Evolutionary conservation across 2,888 invertebrate genomes (phyloP), one percentile per base, ranked within the genome.

Genomic region (Scaptomyza reducta): DNA sequence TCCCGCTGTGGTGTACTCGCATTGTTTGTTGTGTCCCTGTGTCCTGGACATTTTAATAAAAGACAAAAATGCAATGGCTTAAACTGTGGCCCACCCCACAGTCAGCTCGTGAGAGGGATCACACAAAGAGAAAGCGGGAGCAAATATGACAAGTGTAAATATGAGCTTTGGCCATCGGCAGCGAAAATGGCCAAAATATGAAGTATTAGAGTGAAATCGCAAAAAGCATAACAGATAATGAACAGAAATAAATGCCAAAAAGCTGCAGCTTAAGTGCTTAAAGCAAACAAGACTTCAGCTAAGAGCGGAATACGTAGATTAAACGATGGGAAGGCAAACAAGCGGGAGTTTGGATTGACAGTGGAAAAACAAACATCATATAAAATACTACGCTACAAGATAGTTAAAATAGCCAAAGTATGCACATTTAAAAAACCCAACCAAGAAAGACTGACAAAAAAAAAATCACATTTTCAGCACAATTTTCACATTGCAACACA

Each of bases 401-500:
- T 13, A 62, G 54, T 42, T 53, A 38, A 50, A 45, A 57, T 44
- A 14, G 35, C 49, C 22, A 59, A 45, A 58, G 40, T 35, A 50
- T 38, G 22, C 29, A 46, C 50, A 65, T 67, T 64, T 53, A 67
- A 64, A 47, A 47, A 57, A 38, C 14, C 25, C 61, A 58, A 58
- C 29, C 50, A 35, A 61, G n/a, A 63, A 57, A 57, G 35, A 65
- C 54, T 25, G 25, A 29, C 27, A 14, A 18, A 29, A 42, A 10
- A 35, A 73, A 74, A 81, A 70, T 74, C 79, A 72, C 67, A 82
- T 82, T 85, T 82, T 77, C 68, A 79, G 77, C 69, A 74, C 77
- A 70, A 77, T 82, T 77, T 83, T 77, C 79, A 79, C 85, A 83
- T 85, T 85, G 85, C 85, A 79, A 79, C 73, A 79, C 77, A 85